Conservation (phyloP, 1,140 invertebrate genomes). For the Heterodera schachtii region DNA sequence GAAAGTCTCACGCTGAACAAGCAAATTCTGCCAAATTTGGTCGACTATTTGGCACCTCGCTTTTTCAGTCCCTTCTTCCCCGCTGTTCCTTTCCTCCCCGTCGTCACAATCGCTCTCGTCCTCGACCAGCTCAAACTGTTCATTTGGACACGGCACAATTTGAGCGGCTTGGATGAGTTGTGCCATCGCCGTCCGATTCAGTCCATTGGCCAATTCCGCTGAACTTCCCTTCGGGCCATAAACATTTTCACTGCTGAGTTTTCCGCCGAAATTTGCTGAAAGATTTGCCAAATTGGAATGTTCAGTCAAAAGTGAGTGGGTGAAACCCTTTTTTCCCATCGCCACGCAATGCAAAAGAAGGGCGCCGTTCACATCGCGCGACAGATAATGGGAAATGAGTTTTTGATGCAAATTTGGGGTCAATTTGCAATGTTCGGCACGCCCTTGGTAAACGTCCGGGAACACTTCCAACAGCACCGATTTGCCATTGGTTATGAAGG, state of each 20-base stretch:
- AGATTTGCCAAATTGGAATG: slow-evolving; percentile 7
- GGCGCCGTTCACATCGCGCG: slow-evolving; percentile 35
- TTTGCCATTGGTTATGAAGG: slow-evolving; percentile 48
- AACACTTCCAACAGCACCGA: slow-evolving; percentile 52
- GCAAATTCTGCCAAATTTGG: slow-evolving; percentile 1
- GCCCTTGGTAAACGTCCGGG: slow-evolving; percentile 8
- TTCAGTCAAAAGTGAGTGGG: slow-evolving; percentile 1
- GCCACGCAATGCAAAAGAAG: slow-evolving; percentile 37
- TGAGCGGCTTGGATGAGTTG: slow-evolving; percentile 31
- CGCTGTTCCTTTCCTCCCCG: background rate
- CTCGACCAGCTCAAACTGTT: background rate
- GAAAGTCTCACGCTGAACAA: background rate
- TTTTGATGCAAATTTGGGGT: slow-evolving; percentile 50
- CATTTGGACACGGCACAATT: slow-evolving; percentile 13
- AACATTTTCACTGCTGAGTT: background rate
- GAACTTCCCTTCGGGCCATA: background rate
- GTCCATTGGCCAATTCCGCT: slow-evolving; percentile 8
- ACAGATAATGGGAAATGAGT: slow-evolving; percentile 45
- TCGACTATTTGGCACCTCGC: background rate
- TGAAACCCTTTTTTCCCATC: slow-evolving; percentile 28
- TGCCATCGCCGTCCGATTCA: slow-evolving; percentile 35
- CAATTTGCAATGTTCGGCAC: background rate
- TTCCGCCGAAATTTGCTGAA: slow-evolving; percentile 11
- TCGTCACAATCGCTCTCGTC: background rate
- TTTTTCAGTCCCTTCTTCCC: background rate